Evolutionary conservation across 2,797 vertebrate genomes (phyloP).

Genomic region (Cheirogaleus major): DNA sequence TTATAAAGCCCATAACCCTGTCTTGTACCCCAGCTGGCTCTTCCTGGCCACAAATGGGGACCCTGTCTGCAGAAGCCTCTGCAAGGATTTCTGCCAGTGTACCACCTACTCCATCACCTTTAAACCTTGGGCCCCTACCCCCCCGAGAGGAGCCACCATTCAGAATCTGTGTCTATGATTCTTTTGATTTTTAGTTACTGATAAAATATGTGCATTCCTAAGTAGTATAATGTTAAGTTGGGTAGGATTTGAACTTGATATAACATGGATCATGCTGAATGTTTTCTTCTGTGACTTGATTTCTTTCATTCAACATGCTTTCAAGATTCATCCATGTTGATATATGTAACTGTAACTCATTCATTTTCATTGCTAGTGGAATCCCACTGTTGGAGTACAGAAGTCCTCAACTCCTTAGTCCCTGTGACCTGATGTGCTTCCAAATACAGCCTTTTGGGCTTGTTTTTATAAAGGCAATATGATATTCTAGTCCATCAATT

Average conservation of each 20-base stretch:
- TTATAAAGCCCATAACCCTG: neutral
- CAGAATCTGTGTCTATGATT: neutral
- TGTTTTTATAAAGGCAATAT: neutral
- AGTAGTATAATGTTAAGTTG: neutral
- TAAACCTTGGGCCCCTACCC: neutral
- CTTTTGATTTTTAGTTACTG: conserved; percentile 19
- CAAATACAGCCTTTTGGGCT: neutral
- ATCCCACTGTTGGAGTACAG: neutral
- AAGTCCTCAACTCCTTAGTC: neutral
- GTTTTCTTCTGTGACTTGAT: neutral
- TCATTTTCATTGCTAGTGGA: conserved; percentile 6
- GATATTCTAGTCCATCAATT: neutral
- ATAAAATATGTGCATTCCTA: neutral
- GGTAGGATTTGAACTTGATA: neutral
- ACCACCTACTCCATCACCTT: neutral
- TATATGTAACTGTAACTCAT: neutral
- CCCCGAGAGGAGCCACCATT: neutral
- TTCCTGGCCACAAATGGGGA: neutral
- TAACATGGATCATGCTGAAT: neutral
- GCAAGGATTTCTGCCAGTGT: neutral
- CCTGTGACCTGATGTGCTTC: neutral
- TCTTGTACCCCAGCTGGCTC: neutral
- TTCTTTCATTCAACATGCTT: neutral
- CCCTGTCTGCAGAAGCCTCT: neutral
- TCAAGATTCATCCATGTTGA: neutral